Base-by-base conservation (phyloP, 2,113 vertebrate genomes). In the Ia io region DNA sequence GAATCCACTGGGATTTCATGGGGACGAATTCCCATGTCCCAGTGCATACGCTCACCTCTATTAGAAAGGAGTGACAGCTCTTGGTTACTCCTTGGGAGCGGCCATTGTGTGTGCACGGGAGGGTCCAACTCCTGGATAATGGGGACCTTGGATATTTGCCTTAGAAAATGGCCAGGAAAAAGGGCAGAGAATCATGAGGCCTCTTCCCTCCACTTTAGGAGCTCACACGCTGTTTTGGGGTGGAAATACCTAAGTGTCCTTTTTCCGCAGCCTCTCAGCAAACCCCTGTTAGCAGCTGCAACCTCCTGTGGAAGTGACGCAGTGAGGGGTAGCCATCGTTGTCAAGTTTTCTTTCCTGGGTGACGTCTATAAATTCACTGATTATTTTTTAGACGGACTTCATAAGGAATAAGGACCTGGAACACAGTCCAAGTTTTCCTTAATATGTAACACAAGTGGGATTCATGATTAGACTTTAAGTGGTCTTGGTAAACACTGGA, bases 391-490 rank as follows among this genome's bases (percentile, higher is more conserved):
- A 74, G 88, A 25, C 28, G 70, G 47, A 44, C 17, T 71, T 88
- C 5, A n/a, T 16, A 47, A 74, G 76, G 59, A 79, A n/a, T 53
- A 1, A 47, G 17, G 13, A 44, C 32, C 76, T 77, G 51, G 82
- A 94, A 42, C 14, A 42, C 0, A 87, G 44, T 44, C 23, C 32
- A 47, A 9, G 78, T 74, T 88, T 88, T 67, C 63, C 78, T 85
- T 85, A 40, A 80, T 63, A 35, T 17, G 5, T 96, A 77, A 44
- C 82, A 17, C 28, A 40, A 87, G 32, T 71, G 61, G 65, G 61
- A 79, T 76, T 93, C 56, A 92, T 92, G 84, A 73, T 90, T 79
- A 90, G 89, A 76, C 42, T 63, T 61, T n/a, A 42, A 76, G 6
- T 70, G 20, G 70, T 63, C 37, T 92, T 71, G 44, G 59, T 83